Evolutionary conservation across 1,140 invertebrate species (phyloP).

Genomic region (Bombus cullumanus): DNA sequence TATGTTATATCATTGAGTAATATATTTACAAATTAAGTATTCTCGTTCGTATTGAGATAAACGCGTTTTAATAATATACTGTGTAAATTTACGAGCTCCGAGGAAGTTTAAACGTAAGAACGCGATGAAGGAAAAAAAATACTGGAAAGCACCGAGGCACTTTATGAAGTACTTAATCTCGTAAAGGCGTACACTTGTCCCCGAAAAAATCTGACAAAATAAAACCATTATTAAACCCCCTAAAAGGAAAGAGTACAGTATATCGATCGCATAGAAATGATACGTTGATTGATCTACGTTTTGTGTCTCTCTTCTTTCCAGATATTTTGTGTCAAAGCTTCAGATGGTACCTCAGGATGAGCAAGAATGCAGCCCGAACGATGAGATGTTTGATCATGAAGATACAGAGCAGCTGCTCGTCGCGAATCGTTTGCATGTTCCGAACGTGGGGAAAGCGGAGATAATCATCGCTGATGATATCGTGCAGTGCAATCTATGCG

Average conservation of each 20-base stretch:
- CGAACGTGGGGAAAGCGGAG: slow-evolving; percentile 61
- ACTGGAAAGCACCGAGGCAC: slow-evolving; percentile 59
- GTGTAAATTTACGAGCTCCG: neutral
- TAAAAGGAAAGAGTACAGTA: slow-evolving; percentile 46
- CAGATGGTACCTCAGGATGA: slow-evolving; percentile 67
- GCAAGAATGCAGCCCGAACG: slow-evolving; percentile 56
- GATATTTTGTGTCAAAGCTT: slow-evolving; percentile 79
- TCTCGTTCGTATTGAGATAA: neutral
- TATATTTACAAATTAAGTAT: neutral
- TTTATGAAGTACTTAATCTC: slow-evolving; percentile 47
- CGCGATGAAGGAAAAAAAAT: slow-evolving; percentile 48
- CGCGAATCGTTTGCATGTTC: slow-evolving; percentile 52
- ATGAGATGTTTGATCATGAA: slow-evolving; percentile 69
- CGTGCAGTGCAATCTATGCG: slow-evolving; percentile 76
- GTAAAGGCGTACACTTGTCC: slow-evolving; percentile 14
- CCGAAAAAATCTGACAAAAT: slow-evolving; percentile 40
- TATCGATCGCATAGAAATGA: slow-evolving; percentile 11
- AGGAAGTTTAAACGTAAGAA: slow-evolving; percentile 24
- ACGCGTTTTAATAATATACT: no score
- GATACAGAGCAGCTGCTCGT: slow-evolving; percentile 69
- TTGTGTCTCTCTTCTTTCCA: slow-evolving; percentile 80
- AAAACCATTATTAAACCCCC: neutral
- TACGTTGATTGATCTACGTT: slow-evolving; percentile 70
- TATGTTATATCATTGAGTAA: neutral
- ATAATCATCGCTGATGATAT: slow-evolving; percentile 60